Conservation (phyloP, 2,113 vertebrate genomes). For the Pygoscelis adeliae region DNA sequence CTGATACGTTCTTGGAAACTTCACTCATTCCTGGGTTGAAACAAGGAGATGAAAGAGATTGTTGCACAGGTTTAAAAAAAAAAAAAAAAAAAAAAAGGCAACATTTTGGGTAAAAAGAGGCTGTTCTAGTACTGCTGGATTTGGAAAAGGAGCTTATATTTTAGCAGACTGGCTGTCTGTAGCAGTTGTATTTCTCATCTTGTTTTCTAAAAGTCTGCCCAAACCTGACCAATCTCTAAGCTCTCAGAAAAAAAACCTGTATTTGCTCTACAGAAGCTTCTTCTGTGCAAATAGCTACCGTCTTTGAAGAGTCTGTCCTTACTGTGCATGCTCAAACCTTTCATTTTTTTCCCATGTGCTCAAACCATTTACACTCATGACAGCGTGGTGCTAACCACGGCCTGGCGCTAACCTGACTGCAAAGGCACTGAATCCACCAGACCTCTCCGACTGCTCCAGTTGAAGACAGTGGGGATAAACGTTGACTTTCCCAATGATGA, state of each 20-base stretch:
- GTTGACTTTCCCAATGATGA: not conserved
- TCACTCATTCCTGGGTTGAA: not conserved
- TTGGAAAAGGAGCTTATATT: not conserved
- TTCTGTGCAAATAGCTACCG: not conserved
- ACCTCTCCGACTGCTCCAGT: fast-evolving
- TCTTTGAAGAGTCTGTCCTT: not conserved
- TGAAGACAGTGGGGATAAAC: not conserved
- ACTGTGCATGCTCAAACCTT: fast-evolving
- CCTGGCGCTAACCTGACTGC: not conserved
- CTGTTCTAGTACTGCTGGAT: not conserved
- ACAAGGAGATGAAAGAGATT: not conserved
- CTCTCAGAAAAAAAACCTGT: not conserved
- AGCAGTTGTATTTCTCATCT: not conserved
- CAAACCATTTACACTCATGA: not conserved
- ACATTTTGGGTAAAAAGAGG: not conserved
- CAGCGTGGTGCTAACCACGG: not conserved
- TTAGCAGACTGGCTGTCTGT: not conserved
- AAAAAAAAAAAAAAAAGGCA: not conserved
- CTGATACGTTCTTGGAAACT: not conserved
- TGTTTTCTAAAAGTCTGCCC: not conserved
- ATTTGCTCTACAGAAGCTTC: not conserved
- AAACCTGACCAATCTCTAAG: not conserved
- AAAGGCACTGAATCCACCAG: not conserved
- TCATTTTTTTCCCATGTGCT: not conserved
- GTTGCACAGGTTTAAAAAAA: not conserved